Base-by-base conservation (phyloP, 2,113 vertebrate genomes). In the Hyaena hyaena region DNA sequence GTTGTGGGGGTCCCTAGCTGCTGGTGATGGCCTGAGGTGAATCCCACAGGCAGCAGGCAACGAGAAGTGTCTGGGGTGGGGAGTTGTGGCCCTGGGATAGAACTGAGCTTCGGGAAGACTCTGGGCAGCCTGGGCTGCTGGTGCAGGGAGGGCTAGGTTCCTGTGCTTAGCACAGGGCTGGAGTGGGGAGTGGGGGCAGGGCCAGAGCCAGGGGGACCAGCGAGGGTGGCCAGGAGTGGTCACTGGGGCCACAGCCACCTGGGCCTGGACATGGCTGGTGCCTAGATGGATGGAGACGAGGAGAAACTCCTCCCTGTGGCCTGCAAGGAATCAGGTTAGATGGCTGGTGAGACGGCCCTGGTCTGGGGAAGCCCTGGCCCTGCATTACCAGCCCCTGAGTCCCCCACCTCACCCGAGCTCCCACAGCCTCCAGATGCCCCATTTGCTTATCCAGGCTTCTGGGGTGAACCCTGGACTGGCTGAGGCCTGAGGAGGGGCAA, bases 171-270 rank as follows among this genome's bases (percentile, higher is more conserved):
- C 24, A 3, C 3, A 1, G 58, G 66, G 43, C 58, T 74, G 26
- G 28, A 16, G 17, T 19, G 28, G 61, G 66, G 55, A 28, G 55
- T 53, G 53, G 53, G 53, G 53, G 2, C 24, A 26, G 55, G 61
- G 28, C 24, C 45, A 5, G 31, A 55, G 35, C 11, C 26, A 45
- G 15, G 43, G 58, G 63, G 26, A 28, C 6, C 9, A 10, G 50
- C 26, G 1, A 24, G 9, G 21, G 8, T 11, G 0, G 74, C 43
- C 4, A 16, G 1, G 10, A 23, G 53, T 9, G 35, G 24, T 23
- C 43, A 14, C 26, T 14, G 39, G 91, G 91, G 50, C 16, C 16
- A 39, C 61, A 48, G 35, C 39, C 4, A 0, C 65, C 2, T 3
- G 65, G 53, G 28, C 79, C 65, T 63, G 33, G 43, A 24, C 43